Evolutionary conservation across 2,797 vertebrate species (phyloP).

Genomic region (Sebastolobus altivelis): DNA sequence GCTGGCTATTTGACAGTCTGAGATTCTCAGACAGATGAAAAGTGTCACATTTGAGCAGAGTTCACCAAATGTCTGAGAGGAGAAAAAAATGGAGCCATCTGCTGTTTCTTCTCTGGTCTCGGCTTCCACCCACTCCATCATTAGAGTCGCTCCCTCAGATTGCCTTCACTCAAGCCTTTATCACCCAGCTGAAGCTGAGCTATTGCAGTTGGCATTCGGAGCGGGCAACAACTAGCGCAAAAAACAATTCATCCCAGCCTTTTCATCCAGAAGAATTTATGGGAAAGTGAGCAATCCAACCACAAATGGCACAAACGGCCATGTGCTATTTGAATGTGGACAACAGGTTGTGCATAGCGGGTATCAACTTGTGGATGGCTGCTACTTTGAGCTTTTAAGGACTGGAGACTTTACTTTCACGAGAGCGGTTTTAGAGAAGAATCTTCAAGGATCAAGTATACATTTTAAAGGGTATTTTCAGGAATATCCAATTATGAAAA

Average conservation of each 20-base stretch:
- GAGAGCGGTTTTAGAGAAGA: constrained; percentile 1
- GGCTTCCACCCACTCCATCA: constrained; percentile 81
- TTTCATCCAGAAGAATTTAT: constrained; percentile 64
- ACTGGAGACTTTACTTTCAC: constrained; percentile 19
- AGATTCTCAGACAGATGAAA: constrained; percentile 81
- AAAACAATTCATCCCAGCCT: constrained; percentile 71
- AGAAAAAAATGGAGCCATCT: constrained; percentile 75
- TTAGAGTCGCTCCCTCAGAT: constrained; percentile 75
- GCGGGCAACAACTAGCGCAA: constrained; percentile 53
- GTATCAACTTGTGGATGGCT: constrained; percentile 8
- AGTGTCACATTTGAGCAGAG: constrained; percentile 84
- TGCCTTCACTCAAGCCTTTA: constrained; percentile 76
- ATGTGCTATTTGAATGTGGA: constrained; percentile 46
- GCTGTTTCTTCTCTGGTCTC: constrained; percentile 78
- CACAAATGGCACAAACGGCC: constrained; percentile 38
- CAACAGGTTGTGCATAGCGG: constrained; percentile 41
- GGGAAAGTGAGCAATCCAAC: constrained; percentile 63
- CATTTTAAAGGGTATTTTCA: constrained; percentile 23
- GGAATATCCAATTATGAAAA: background rate
- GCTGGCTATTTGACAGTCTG: constrained; percentile 76
- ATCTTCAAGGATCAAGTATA: background rate
- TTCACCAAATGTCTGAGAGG: constrained; percentile 80
- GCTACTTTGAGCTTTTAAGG: constrained; percentile 28
- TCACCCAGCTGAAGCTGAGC: constrained; percentile 73
- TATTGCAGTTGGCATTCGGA: constrained; percentile 71